A percentile compares a stretch with the other conserved stretches of the same genome.
phyloP scores from a whole-genome alignment of 2,113 vertebrate species.

The Stercorarius parasiticus region DNA sequence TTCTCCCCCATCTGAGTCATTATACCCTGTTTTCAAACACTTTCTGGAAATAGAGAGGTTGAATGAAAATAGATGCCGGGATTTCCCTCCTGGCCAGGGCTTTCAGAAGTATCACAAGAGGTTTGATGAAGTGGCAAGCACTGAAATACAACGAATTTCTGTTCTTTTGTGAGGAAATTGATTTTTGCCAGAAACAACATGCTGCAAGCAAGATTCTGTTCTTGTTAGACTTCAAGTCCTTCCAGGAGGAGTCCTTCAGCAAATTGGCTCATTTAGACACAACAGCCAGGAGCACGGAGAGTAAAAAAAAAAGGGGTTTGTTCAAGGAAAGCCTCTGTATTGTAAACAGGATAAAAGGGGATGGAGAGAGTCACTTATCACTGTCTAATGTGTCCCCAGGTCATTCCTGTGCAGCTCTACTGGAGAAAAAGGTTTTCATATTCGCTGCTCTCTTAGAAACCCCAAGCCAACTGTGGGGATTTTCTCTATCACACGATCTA shows the following conservation, averaged over 20 bases:
- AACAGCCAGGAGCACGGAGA: constrained; percentile 76
- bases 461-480: constrained; percentile 42
- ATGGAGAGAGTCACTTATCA: constrained; percentile 75
- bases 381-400: constrained; percentile 77
- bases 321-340: constrained; percentile 79
- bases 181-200: constrained; percentile 27
- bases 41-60: not conserved
- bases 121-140: not conserved
- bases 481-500: constrained; percentile 57
- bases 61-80: not conserved
- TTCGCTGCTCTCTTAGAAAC: constrained; percentile 49
- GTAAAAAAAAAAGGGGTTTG: constrained; percentile 44
- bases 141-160: not conserved
- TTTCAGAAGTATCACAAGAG: not conserved
- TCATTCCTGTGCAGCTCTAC: constrained; percentile 67
- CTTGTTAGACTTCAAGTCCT: constrained; percentile 25
- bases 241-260: constrained; percentile 60
- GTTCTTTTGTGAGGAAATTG: constrained; percentile 6
- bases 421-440: constrained; percentile 55
- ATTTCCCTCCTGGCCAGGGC: constrained; percentile 12
- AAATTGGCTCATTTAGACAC: constrained; percentile 75
- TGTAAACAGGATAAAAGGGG: constrained; percentile 85
- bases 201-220: not conserved
- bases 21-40: not conserved
- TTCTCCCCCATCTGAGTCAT: not conserved